phyloP scores from a whole-genome alignment of 2,113 vertebrate genomes.

The Pterocles orientalis region DNA sequence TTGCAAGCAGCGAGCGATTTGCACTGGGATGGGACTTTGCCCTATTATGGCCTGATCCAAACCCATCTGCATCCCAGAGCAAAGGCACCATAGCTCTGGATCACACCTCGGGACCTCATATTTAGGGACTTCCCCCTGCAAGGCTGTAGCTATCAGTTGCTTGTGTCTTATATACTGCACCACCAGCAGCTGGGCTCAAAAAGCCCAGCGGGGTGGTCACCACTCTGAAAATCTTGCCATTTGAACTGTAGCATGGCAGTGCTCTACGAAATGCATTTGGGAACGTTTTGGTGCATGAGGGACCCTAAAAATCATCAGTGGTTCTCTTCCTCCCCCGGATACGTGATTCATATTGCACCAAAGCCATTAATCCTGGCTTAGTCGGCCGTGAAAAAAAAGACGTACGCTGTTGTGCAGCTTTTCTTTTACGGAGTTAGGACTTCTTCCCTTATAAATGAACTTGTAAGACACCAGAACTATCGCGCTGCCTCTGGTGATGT shows the following conservation, averaged over 20 bases:
- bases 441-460: slow-evolving; percentile 43
- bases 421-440: not conserved
- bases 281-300: not conserved
- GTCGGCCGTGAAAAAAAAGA: not conserved
- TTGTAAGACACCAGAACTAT: slow-evolving; percentile 1
- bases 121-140: not conserved
- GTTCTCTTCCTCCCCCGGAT: not conserved
- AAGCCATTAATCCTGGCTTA: not conserved
- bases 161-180: not conserved
- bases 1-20: not conserved
- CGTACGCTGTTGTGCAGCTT: not conserved
- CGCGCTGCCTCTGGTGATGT: slow-evolving; percentile 28
- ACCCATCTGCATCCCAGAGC: not conserved
- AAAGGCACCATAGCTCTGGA: not conserved
- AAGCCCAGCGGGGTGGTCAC: not conserved
- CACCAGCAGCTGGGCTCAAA: not conserved
- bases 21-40: not conserved
- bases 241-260: not conserved
- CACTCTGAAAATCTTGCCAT: not conserved
- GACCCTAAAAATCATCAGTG: not conserved
- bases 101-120: not conserved
- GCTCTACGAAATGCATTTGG: accelerated
- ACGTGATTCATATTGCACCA: not conserved
- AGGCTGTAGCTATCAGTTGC: not conserved
- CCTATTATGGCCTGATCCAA: not conserved